Base-by-base conservation (phyloP, 2,888 invertebrate species). In the Drosophila melanosoma region DNA sequence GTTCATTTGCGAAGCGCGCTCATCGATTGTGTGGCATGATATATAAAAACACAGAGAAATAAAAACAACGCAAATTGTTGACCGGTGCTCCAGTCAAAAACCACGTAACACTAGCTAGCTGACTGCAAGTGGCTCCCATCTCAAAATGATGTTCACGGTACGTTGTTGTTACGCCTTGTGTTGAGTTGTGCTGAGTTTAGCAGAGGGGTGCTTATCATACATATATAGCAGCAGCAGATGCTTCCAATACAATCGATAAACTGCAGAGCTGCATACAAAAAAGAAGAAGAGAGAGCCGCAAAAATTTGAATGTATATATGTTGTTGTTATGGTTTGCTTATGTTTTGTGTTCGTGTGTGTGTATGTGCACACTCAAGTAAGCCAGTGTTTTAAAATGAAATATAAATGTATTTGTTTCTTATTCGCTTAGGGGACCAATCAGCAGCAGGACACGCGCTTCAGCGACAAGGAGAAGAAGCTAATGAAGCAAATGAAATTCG, bases 391-490 rank as follows among this genome's bases (percentile, higher is more conserved):
- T 7, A 45, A 45, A 23, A 45, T 23, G 0, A 23, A 23, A 11
- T 49, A n/a, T 32, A 26, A 23, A 40, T 2, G 12, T 40, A 11
- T 45, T 52, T 52, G 8, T 35, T 53, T 20, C 52, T 60, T 35
- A 17, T 52, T 73, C 45, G 84, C 40, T 56, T 91, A 99, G 99
- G 99, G 99, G 79, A 99, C 99, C 38, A 99, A 97, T 91, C 97
- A 99, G 72, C 99, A 99, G 93, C 99, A 99, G 94, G 99, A 99
- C 94, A 99, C 98, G 91, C 96, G 99, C 91, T 99, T 99, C 94
- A 97, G 99, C 92, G 99, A 99, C 94, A 99, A 99, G 94, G 99
- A 99, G 94, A 99, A 99, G 94, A 99, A 99, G 93, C 95, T 99
- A 57, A 95, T 99, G 94, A 99, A 99, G 93, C 98, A 98, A 93